A percentile compares a stretch with the other conserved stretches of the same genome.
phyloP scores from a whole-genome alignment of 2,113 vertebrate species.

The Arothron firmamentum region DNA sequence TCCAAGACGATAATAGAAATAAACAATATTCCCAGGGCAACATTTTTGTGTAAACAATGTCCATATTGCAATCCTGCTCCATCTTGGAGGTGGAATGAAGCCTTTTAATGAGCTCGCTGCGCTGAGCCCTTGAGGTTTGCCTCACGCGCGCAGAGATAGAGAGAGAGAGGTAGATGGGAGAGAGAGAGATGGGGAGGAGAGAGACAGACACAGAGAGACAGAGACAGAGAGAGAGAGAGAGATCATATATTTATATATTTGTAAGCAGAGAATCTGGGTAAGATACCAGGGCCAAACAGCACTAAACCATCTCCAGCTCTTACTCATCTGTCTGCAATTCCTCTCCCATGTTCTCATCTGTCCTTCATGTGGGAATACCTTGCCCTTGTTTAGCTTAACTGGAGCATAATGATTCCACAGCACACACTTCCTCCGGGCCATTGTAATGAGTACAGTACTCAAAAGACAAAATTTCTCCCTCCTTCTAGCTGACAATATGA shows the following conservation, averaged over 20 bases:
- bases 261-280: slow-evolving; percentile 51
- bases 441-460: slow-evolving; percentile 67
- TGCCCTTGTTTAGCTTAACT: slow-evolving; percentile 73
- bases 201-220: background rate
- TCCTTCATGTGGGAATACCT: slow-evolving; percentile 69
- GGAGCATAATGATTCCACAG: slow-evolving; percentile 71
- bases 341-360: slow-evolving; percentile 62
- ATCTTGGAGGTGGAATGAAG: slow-evolving; percentile 73
- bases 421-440: slow-evolving; percentile 64
- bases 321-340: slow-evolving; percentile 53
- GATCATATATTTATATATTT: slow-evolving; percentile 51
- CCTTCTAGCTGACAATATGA: slow-evolving; percentile 48
- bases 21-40: slow-evolving; percentile 72
- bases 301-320: slow-evolving; percentile 50
- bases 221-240: slow-evolving; percentile 2
- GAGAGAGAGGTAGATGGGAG: slow-evolving; percentile 16
- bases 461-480: slow-evolving; percentile 59
- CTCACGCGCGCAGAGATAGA: slow-evolving; percentile 32
- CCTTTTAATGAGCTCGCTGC: slow-evolving; percentile 74
- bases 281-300: slow-evolving; percentile 50
- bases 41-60: slow-evolving; percentile 75
- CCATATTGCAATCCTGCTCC: slow-evolving; percentile 62
- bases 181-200: slow-evolving; percentile 1
- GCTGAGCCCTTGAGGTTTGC: slow-evolving; percentile 64
- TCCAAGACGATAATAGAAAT: slow-evolving; percentile 65